phyloP scores from a whole-genome alignment of 2,888 invertebrate genomes.

The Eurytoma adleriae region DNA sequence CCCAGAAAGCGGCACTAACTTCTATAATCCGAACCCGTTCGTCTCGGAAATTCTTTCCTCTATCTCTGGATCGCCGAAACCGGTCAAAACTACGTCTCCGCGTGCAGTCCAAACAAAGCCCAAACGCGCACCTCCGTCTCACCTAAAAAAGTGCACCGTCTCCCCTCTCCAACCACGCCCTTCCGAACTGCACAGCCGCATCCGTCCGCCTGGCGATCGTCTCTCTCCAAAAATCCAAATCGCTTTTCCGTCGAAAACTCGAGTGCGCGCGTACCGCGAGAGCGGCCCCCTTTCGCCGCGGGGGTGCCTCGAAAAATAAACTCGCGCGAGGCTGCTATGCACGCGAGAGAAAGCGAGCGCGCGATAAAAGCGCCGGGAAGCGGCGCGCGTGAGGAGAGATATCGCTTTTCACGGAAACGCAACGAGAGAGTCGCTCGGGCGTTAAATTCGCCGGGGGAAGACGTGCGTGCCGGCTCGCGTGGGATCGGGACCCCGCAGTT shows the following conservation, averaged over 20 bases:
- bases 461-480: not conserved
- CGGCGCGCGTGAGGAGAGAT: slow-evolving; percentile 4
- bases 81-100: slow-evolving; percentile 2
- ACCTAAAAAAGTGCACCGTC: not conserved
- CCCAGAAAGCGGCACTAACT: not conserved
- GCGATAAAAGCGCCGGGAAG: slow-evolving; percentile 37
- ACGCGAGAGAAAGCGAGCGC: slow-evolving; percentile 10
- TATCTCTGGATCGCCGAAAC: not conserved
- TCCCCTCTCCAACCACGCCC: not conserved
- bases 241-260: not conserved
- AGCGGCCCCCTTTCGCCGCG: not conserved
- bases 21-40: not conserved
- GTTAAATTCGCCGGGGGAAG: slow-evolving; percentile 28
- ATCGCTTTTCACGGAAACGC: slow-evolving; percentile 47
- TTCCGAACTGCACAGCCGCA: not conserved
- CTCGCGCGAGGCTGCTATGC: not conserved
- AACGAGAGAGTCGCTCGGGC: not conserved
- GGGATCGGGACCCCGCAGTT: slow-evolving; percentile 36
- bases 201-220: not conserved
- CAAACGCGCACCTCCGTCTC: not conserved
- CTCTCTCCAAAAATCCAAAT: not conserved
- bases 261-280: not conserved
- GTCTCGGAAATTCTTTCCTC: not conserved
- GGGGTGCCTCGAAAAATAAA: not conserved
- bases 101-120: not conserved